Evolutionary conservation across 1,140 invertebrate genomes (phyloP).

Genomic region (Medauroidea extradentata): DNA sequence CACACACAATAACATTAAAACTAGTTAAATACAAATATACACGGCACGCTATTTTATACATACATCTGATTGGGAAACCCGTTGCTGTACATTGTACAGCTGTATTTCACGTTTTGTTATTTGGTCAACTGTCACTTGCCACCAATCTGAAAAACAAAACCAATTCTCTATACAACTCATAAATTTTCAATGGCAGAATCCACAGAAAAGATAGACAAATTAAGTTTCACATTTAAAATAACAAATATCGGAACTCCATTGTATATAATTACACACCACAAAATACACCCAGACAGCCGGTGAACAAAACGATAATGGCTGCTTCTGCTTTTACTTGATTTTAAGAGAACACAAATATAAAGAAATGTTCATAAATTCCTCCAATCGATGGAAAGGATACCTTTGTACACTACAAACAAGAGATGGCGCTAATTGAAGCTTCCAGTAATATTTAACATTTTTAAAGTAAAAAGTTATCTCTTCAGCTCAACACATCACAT

Average conservation of each 20-base stretch:
- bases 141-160: constrained; percentile 12
- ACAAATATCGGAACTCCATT: too few relatives aligned
- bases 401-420: too few relatives aligned
- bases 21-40: too few relatives aligned
- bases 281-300: constrained; percentile 2
- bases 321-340: background rate
- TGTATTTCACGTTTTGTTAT: background rate
- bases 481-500: too few relatives aligned
- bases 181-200: background rate
- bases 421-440: too few relatives aligned
- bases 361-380: too few relatives aligned
- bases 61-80: constrained; percentile 11
- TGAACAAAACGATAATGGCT: constrained; percentile 13
- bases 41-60: background rate
- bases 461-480: too few relatives aligned
- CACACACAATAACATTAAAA: too few relatives aligned
- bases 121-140: constrained; percentile 10
- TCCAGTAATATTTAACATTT: too few relatives aligned
- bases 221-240: background rate
- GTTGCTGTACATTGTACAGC: constrained; percentile 20
- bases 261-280: too few relatives aligned
- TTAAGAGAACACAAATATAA: too few relatives aligned
- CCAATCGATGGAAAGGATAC: too few relatives aligned
- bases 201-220: background rate
- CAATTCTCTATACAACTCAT: background rate